Evolutionary conservation across 2,797 vertebrate genomes (phyloP), one percentile per base, ranked within the genome.

Genomic region (Hirundo rustica): DNA sequence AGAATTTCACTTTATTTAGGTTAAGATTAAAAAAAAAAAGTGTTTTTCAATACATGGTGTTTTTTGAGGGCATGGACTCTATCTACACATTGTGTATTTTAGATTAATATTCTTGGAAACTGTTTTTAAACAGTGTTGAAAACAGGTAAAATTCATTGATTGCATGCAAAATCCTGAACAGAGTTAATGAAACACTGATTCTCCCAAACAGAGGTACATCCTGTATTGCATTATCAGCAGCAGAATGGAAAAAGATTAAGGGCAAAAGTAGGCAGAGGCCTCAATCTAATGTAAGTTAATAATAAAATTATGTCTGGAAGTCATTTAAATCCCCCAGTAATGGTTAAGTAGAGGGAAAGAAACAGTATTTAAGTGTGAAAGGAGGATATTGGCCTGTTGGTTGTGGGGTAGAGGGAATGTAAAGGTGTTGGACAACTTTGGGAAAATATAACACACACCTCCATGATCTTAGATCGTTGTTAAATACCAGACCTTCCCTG

Each of bases 251-350:
- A 91, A 91, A 92, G 60, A 85, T 95, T 65, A 75, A 42, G 83
- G 29, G 16, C 58, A 40, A 96, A 96, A 92, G 67, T 91, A 93
- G 68, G 45, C 42, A 50, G 83, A 92, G 86, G 61, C 75, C 64
- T 89, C 61, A 81, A 23, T 68, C 66, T 86, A 50, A 93, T 93
- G 42, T 14, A 82, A 97, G 82, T 90, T 78, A 92, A 95, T 74
- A 89, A 80, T 86, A 93, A 96, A 90, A 96, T 96, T 86, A 86
- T 45, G 85, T 83, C 95, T 95, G 78, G 79, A 91, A 93, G 60
- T 93, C 20, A 95, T 92, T 96, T 82, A 96, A 97, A 95, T 96
- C 85, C 68, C 92, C 25, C 53, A 55, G 70, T 84, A 72, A 91
- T 97, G 80, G 44, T 89, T 95, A 95, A 96, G 85, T 65, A 94